Evolutionary conservation across 2,113 vertebrate species (phyloP).

Genomic region (Antechinus stuartii): DNA sequence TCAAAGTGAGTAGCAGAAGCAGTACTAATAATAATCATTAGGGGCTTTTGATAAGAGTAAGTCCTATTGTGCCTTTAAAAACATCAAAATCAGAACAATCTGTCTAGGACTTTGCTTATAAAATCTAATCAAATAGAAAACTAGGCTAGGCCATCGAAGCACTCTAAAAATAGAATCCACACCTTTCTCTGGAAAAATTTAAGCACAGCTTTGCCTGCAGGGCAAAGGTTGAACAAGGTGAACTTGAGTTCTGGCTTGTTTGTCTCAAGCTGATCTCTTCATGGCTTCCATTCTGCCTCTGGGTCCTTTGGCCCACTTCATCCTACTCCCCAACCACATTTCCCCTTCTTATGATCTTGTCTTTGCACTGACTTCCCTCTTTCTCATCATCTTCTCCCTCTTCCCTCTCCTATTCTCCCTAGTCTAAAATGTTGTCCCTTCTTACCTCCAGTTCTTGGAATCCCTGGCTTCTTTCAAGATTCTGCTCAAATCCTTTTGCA

Average conservation of each 20-base stretch:
- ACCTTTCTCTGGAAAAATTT: background rate
- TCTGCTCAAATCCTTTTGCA: background rate
- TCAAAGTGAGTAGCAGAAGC: conserved; percentile 64
- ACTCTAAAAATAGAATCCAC: background rate
- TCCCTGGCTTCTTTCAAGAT: background rate
- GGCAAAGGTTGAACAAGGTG: background rate
- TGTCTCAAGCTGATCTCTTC: background rate
- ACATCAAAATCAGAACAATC: background rate
- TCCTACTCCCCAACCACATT: background rate
- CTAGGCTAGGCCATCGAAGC: background rate
- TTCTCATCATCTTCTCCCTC: background rate
- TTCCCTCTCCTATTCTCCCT: background rate
- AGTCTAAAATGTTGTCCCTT: background rate
- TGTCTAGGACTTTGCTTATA: background rate
- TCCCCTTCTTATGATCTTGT: background rate
- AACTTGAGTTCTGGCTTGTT: background rate
- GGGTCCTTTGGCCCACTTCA: background rate
- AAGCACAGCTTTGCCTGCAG: background rate
- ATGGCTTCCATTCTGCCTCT: background rate
- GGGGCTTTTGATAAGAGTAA: background rate
- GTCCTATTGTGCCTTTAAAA: background rate
- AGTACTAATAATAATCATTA: background rate
- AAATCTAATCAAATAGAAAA: background rate
- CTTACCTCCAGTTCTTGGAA: background rate
- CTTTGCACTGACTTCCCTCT: background rate